phyloP scores from a whole-genome alignment of 2,113 vertebrate genomes.

The Platysteira castanea region DNA sequence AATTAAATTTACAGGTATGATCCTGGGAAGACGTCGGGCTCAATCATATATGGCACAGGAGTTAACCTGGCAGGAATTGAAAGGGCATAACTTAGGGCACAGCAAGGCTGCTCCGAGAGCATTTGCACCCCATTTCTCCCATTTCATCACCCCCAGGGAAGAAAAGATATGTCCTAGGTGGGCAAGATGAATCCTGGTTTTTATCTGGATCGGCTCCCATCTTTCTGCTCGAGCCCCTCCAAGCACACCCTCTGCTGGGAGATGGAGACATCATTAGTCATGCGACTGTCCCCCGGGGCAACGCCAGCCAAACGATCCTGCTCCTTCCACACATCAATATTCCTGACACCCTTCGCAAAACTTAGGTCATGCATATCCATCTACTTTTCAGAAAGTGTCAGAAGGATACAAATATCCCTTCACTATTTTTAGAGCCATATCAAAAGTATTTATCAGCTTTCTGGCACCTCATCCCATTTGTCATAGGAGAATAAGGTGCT shows the following conservation, averaged over 20 bases:
- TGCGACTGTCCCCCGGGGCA: not conserved
- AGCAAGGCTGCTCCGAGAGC: not conserved
- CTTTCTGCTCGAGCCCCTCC: not conserved
- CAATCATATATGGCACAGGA: not conserved
- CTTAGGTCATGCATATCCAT: constrained; percentile 73
- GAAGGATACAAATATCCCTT: constrained; percentile 58
- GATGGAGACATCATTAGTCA: constrained; percentile 56
- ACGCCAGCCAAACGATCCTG: constrained; percentile 51
- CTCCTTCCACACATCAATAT: constrained; percentile 57
- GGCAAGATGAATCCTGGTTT: not conserved
- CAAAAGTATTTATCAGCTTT: constrained; percentile 71
- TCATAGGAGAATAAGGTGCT: constrained; percentile 27
- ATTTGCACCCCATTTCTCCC: not conserved
- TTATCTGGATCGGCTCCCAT: not conserved
- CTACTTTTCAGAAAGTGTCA: constrained; percentile 69
- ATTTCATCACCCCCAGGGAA: not conserved
- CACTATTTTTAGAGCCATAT: constrained; percentile 75
- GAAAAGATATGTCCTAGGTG: not conserved
- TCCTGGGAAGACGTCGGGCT: rapidly evolving
- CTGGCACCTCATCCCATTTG: constrained; percentile 69
- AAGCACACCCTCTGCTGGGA: not conserved
- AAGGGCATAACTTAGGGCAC: not conserved
- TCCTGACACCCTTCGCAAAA: constrained; percentile 61
- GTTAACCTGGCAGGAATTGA: not conserved
- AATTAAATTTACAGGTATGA: not conserved